Evolutionary conservation across 2,797 vertebrate species (phyloP).

Genomic region (Liparis tanakae): DNA sequence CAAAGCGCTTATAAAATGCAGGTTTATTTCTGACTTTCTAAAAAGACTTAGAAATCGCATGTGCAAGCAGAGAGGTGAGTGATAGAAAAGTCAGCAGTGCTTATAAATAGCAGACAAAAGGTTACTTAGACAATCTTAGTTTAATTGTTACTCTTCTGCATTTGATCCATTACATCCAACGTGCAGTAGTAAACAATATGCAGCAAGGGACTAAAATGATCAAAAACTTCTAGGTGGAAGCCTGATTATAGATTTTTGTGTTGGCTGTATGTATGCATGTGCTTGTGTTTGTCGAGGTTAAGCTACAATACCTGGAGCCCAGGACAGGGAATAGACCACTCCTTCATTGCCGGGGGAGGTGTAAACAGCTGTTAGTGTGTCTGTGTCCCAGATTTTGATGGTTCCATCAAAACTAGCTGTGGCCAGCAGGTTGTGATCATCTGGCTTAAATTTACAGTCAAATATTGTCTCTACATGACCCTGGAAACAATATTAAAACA

Average conservation of each 20-base stretch:
- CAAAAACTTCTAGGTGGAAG: neutral
- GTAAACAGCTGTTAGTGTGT: slow-evolving; percentile 92
- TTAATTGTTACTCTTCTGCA: neutral
- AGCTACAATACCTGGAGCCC: slow-evolving; percentile 91
- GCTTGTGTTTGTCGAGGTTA: neutral
- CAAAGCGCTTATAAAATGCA: neutral
- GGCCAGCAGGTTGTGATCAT: slow-evolving; percentile 94
- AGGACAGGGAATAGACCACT: slow-evolving; percentile 96
- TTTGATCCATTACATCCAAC: neutral
- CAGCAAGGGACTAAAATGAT: neutral
- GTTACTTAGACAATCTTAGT: neutral
- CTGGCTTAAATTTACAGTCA: slow-evolving; percentile 98
- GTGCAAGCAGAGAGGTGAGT: neutral
- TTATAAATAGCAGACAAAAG: neutral
- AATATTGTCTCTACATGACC: slow-evolving; percentile 99
- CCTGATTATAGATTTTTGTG: neutral
- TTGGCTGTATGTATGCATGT: neutral
- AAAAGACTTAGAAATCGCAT: neutral
- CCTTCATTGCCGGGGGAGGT: slow-evolving; percentile 98
- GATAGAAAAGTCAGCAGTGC: neutral
- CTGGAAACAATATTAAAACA: slow-evolving; percentile 70
- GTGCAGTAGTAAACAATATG: neutral
- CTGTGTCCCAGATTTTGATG: slow-evolving; percentile 98
- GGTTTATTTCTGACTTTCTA: neutral
- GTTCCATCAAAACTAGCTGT: slow-evolving; percentile 99